These are phyloP conservation scores for Henricia sp. DNA, from an alignment of 53 echinoderm and acorn worm species.

Conservation along the genomic window DNA sequence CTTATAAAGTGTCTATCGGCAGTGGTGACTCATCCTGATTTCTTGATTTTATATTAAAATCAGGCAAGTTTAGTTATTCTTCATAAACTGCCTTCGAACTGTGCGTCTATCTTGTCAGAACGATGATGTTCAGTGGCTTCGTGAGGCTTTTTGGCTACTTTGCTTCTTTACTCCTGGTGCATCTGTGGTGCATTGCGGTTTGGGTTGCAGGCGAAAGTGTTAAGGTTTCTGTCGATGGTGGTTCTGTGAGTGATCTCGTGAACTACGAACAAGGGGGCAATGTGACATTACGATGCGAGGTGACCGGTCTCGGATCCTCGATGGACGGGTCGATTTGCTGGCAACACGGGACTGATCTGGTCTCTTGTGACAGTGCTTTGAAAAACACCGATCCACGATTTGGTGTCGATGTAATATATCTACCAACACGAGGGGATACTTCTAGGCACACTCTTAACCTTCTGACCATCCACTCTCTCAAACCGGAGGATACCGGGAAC, in stretches of 20 bases:
- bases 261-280: background rate
- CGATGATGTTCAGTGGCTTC: background rate
- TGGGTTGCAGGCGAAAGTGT: background rate
- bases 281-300: constrained; percentile 9
- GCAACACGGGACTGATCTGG: constrained; percentile 8
- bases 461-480: constrained; percentile 11
- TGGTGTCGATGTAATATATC: background rate
- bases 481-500: background rate
- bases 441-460: background rate
- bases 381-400: background rate
- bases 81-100: too few relatives aligned
- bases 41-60: too few relatives aligned
- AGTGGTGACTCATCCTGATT: too few relatives aligned
- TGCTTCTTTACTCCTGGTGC: too few relatives aligned
- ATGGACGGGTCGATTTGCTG: background rate
- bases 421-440: constrained; percentile 8
- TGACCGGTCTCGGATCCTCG: background rate
- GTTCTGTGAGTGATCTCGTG: background rate
- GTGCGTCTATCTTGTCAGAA: too few relatives aligned
- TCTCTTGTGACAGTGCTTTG: background rate
- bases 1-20: too few relatives aligned
- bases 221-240: background rate
- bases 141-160: too few relatives aligned
- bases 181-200: background rate
- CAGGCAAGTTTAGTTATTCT: too few relatives aligned